Percentiles rank a stretch among this genome's conserved stretches.
Conservation (phyloP, 1,140 invertebrate species). For the Anastatus disparis region DNA sequence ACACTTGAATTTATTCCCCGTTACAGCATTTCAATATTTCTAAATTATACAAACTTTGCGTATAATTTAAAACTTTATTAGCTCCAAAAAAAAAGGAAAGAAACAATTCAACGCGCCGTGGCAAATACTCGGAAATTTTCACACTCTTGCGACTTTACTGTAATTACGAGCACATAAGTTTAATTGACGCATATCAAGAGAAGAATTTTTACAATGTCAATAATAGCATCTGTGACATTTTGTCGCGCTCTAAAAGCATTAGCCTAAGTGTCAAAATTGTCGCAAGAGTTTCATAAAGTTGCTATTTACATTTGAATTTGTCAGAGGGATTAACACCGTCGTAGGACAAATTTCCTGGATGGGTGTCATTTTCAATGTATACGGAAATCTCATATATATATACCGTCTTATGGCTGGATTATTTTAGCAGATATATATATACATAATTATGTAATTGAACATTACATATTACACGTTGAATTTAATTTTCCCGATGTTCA, state of each 20-base stretch:
- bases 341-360: too few relatives aligned
- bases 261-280: too few relatives aligned
- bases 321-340: too few relatives aligned
- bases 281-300: too few relatives aligned
- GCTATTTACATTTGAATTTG: too few relatives aligned
- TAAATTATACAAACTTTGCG: background rate
- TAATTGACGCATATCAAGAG: background rate
- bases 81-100: background rate
- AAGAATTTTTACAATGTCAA: background rate
- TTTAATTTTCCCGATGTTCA: slow-evolving; percentile 1
- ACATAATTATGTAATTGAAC: slow-evolving; percentile 12
- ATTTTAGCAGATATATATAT: background rate
- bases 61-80: background rate
- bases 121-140: background rate
- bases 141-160: background rate
- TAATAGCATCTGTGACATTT: background rate
- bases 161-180: background rate
- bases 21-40: background rate
- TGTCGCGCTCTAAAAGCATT: too few relatives aligned
- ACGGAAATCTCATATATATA: background rate
- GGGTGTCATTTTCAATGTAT: too few relatives aligned
- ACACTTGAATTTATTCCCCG: too few relatives aligned
- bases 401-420: background rate
- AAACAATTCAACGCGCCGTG: too few relatives aligned
- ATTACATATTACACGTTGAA: background rate